These are phyloP conservation scores for Scopus umbretta DNA, from an alignment of 2,113 vertebrate species.

Conservation along the genomic window DNA sequence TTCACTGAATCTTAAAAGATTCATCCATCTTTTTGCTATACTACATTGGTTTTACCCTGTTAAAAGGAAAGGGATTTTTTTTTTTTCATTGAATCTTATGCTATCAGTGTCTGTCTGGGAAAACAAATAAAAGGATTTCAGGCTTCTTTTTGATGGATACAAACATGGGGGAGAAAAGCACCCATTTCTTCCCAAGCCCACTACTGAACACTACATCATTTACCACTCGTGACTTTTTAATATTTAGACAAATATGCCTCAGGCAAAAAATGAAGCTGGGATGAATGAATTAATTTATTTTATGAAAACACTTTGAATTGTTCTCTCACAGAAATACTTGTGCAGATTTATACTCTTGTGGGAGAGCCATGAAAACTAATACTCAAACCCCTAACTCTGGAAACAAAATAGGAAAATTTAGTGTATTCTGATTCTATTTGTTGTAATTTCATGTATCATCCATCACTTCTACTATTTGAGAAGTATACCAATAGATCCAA, in stretches of 20 bases:
- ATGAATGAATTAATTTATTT: no score
- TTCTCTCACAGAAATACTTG: neutral
- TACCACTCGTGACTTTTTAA: no score
- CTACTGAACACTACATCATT: neutral
- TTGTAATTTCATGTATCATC: accelerated
- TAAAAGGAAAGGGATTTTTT: neutral
- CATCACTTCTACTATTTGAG: neutral
- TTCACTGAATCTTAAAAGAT: neutral
- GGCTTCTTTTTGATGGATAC: neutral
- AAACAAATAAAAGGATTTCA: neutral
- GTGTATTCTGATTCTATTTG: neutral
- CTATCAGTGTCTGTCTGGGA: no score
- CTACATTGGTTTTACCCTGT: neutral
- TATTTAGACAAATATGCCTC: no score
- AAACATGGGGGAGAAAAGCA: neutral
- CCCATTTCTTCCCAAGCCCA: neutral
- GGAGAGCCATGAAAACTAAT: neutral
- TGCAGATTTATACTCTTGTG: neutral
- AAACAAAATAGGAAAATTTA: accelerated
- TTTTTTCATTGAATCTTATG: neutral
- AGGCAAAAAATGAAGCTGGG: no score
- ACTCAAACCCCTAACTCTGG: neutral
- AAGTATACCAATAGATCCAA: neutral
- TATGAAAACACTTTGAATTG: neutral
- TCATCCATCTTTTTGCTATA: no score